Evolutionary conservation across 1,140 invertebrate genomes (phyloP).

Genomic region (Drosophila trapezifrons): DNA sequence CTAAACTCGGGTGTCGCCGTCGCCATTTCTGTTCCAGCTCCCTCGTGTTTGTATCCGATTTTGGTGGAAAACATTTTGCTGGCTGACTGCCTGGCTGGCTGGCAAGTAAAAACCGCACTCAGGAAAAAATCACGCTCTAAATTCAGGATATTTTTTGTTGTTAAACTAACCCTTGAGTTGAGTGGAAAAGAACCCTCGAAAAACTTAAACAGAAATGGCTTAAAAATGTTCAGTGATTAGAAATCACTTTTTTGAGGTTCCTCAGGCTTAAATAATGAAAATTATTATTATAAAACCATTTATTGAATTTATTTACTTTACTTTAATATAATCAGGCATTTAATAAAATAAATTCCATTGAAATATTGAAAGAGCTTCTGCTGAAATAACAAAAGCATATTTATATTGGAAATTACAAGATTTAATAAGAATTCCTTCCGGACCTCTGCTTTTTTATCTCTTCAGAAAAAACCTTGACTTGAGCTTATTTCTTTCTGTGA

Average conservation of each 20-base stretch:
- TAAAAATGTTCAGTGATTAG: not conserved
- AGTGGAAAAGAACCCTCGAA: not conserved
- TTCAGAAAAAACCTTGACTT: not conserved
- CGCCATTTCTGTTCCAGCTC: conserved; percentile 26
- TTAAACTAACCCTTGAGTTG: too few species aligned
- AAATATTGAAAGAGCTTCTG: too few species aligned
- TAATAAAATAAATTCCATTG: not conserved
- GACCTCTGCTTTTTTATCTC: not conserved
- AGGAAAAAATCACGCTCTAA: not conserved
- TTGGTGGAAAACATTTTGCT: conserved; percentile 60
- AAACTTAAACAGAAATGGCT: not conserved
- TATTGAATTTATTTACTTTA: not conserved
- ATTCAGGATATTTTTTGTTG: too few species aligned
- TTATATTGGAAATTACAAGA: too few species aligned
- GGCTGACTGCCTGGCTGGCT: conserved; percentile 20
- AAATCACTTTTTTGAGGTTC: too few species aligned
- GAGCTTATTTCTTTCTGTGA: not conserved
- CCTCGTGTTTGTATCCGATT: conserved; percentile 52
- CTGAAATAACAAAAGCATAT: not conserved
- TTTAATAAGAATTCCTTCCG: too few species aligned
- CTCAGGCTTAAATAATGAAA: not conserved
- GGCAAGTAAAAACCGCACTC: conserved; percentile 18
- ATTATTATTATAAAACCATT: too few species aligned
- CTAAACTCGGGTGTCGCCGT: conserved; percentile 22
- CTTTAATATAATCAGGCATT: too few species aligned